Base-by-base conservation (phyloP, 2,888 invertebrate species). In the Apamea epomidion region DNA sequence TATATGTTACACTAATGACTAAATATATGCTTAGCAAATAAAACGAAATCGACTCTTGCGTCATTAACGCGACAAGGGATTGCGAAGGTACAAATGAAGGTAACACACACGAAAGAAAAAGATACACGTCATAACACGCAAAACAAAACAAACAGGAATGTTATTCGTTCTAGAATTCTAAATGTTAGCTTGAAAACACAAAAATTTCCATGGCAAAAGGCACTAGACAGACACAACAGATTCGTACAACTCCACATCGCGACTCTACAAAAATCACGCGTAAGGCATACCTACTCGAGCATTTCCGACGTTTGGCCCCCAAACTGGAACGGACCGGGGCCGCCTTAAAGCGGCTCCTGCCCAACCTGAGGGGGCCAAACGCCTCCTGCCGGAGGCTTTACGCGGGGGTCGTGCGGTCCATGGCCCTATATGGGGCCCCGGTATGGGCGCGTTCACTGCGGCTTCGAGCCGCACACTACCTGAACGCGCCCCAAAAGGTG, bases 11-110 rank as follows among this genome's bases (percentile, higher is more conserved):
- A 76, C 80, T 81, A n/a, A n/a, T n/a, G n/a, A n/a, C n/a, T n/a
- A 80, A 79, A 85, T 84, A 77, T 82, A 89, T 73, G 79, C 65
- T 78, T 37, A 74, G 80, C 78, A 88, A 88, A 86, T 84, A 81
- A 75, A 64, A 75, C 67, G 18, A 75, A 82, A 79, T 75, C 67
- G 54, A 45, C 10, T 67, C n/a, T 83, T 79, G 70, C 70, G 29
- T 74, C 74, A 75, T 16, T 51, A 48, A 68, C 67, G 37, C 42
- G 18, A 69, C 68, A 25, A 16, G 54, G 25, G 8, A 76, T 76
- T 78, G 69, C n/a, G 51, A 71, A 51, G 60, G 29, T 70, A 51
- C 16, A 0, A 62, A 74, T 83, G 29, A 77, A 42, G 65, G 21
- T 77, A 83, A 62, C 25, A 58, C 29, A n/a, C n/a, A 45, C n/a